Evolutionary conservation across 2,888 invertebrate genomes (phyloP), one percentile per base, ranked within the genome.

Genomic region (Cephus pulcher): DNA sequence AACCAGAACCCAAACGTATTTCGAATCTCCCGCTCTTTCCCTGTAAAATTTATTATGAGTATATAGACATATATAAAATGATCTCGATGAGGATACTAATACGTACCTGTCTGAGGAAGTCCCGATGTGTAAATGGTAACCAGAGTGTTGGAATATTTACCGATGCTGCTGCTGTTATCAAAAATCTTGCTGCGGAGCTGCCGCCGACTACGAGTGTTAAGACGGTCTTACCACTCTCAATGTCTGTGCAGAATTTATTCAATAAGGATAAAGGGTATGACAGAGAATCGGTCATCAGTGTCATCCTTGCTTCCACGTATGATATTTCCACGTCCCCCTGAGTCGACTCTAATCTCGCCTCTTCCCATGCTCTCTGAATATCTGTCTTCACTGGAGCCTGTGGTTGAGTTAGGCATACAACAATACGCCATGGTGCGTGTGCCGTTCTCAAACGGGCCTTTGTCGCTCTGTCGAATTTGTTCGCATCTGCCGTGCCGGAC

Each of bases 91-190:
- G 56, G 23, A 77, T 34, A 77, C 33, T 32, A 33, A 11, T 75
- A 79, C 84, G 34, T 30, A 91, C 91, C 89, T 91, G 91, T 34
- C 89, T 87, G 74, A 91, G 85, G 69, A 90, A 91, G 78, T 91
- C 91, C 79, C 89, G 85, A 80, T 91, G 90, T 0, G 90, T 88
- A 78, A 89, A 88, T n/a, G 91, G 91, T 76, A 91, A 79, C 91
- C 91, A 91, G 23, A 91, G 82, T 3, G 89, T 86, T 34, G 91
- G 91, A 74, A 91, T 86, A 75, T 89, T 88, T n/a, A 91, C 78
- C 12, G 91, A 88, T 12, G 88, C 87, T 4, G 90, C 87, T 73
- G 91, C 90, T 33, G 91, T 90, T 40, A 91, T 87, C 33, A 91
- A 85, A 79, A 91, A 91, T 80, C 89, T 88, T 2, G 91, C 90